phyloP scores from a whole-genome alignment of 2,113 vertebrate species.

The Scomber scombrus region DNA sequence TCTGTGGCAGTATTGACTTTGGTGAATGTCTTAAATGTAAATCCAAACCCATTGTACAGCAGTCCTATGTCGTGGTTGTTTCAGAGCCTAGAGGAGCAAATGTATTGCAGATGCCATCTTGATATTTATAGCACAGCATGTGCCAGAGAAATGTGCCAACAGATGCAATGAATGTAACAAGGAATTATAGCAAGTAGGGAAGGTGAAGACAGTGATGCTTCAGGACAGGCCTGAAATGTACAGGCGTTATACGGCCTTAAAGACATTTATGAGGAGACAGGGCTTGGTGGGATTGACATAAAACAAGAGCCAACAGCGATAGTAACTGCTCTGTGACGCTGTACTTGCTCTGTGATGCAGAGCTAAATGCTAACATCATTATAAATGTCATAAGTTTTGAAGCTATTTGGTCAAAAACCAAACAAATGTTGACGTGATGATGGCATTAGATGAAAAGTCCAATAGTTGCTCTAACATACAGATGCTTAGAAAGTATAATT shows the following conservation, averaged over 20 bases:
- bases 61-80: slow-evolving; percentile 9
- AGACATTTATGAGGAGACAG: slow-evolving; percentile 1
- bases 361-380: too few species aligned
- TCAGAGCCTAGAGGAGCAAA: slow-evolving; percentile 25
- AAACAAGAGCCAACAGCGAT: neutral
- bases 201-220: slow-evolving; percentile 54
- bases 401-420: too few species aligned
- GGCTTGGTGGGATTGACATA: neutral
- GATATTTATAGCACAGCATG: slow-evolving; percentile 70
- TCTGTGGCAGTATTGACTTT: neutral
- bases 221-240: slow-evolving; percentile 27
- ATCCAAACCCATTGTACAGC: neutral
- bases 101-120: slow-evolving; percentile 43
- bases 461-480: too few species aligned
- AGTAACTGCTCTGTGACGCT: neutral
- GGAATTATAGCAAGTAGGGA: slow-evolving; percentile 41
- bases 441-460: too few species aligned
- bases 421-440: too few species aligned
- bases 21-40: neutral
- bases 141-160: slow-evolving; percentile 56
- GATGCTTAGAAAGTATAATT: too few species aligned
- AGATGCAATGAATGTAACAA: slow-evolving; percentile 58
- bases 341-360: too few species aligned
- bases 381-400: too few species aligned
- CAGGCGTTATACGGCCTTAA: neutral